Base-by-base conservation (phyloP, 2,888 invertebrate species). In the Acanthoscelides obtectus region DNA sequence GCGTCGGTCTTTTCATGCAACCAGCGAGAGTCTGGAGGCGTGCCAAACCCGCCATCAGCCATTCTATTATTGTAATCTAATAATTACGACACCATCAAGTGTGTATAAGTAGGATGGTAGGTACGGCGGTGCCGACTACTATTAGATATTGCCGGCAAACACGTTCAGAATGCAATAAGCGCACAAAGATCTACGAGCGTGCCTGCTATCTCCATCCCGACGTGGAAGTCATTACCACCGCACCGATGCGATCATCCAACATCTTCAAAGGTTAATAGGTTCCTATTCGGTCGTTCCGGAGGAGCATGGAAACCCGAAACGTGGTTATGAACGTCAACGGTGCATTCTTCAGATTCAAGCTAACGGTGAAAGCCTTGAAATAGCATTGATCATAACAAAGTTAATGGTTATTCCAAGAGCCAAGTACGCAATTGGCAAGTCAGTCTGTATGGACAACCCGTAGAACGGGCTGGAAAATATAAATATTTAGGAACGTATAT, bases 11-110 rank as follows among this genome's bases (percentile, higher is more conserved):
- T 45, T 45, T 45, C 45, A 45, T 45, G 45, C 17, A 12, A 17
- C 45, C n/a, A n/a, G n/a, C n/a, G n/a, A n/a, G n/a, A n/a, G 45
- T 66, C 22, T 66, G 66, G 66, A 66, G 21, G 22, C 66, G 21
- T 21, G 20, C 66, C 66, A 66, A 66, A 66, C 22, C 21, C 66
- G 21, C 66, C 66, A 66, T 66, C 66, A 20, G 66, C 20, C 66
- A 22, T 66, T 66, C 66, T 66, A 66, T 66, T 66, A 66, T 66
- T 66, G 66, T 22, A 66, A 66, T 66, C 21, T 22, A 12, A 66
- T 66, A 66, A 66, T 66, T 66, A 22, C 66, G 45, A 45, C 45
- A 45, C 45, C 45, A 45, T 45, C 45, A 45, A 45, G 45, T 45
- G 45, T 45, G 45, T 12, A 45, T 45, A 45, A 45, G 45, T 45